Evolutionary conservation across 2,888 invertebrate genomes (phyloP).

Genomic region (Nudaria mundana): DNA sequence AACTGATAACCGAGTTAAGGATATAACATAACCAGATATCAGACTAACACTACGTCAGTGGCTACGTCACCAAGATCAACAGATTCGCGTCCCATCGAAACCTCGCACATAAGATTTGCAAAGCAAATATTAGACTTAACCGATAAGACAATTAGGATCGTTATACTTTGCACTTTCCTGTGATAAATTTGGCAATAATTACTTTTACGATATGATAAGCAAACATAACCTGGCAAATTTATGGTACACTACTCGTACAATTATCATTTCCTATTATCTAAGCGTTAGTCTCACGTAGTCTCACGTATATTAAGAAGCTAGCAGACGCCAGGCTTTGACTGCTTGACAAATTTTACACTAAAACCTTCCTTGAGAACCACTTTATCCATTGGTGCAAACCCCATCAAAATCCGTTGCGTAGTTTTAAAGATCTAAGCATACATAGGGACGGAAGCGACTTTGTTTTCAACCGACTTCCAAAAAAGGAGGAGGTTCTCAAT

Average conservation of each 20-base stretch:
- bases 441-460: too few relatives aligned
- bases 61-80: slow-evolving; percentile 54
- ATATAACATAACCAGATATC: slow-evolving; percentile 27
- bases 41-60: slow-evolving; percentile 51
- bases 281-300: too few relatives aligned
- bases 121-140: slow-evolving; percentile 57
- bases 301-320: too few relatives aligned
- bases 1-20: slow-evolving; percentile 5
- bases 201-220: slow-evolving; percentile 44
- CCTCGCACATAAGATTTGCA: slow-evolving; percentile 57
- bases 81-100: slow-evolving; percentile 62
- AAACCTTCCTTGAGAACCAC: too few relatives aligned
- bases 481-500: too few relatives aligned
- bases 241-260: slow-evolving; percentile 10
- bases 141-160: slow-evolving; percentile 68
- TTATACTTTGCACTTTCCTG: slow-evolving; percentile 72
- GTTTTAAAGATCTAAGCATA: too few relatives aligned
- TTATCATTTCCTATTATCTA: too few relatives aligned
- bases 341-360: too few relatives aligned
- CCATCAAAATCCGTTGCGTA: too few relatives aligned
- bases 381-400: too few relatives aligned
- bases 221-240: slow-evolving; percentile 19
- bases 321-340: too few relatives aligned
- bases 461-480: too few relatives aligned
- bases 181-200: slow-evolving; percentile 58